Evolutionary conservation across 2,113 vertebrate species (phyloP), one percentile per base, ranked within the genome.

Genomic region (cattle (Bos taurus)): DNA sequence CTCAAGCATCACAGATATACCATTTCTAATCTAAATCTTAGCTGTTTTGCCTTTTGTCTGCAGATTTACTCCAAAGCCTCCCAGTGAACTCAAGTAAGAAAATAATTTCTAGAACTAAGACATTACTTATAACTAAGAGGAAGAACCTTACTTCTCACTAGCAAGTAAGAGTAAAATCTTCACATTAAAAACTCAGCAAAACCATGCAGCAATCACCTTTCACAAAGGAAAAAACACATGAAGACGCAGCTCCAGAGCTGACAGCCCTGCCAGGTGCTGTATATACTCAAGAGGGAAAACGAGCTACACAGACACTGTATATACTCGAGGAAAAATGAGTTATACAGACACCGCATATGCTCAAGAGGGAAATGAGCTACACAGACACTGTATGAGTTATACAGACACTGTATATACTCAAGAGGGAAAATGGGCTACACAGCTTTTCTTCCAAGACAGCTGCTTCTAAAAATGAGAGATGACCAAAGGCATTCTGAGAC

Each of bases 21-120:
- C 78, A 92, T 87, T 93, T 95, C 36, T 95, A 96, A 67, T 48
- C 16, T 86, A 88, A 50, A 67, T 48, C 30, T 94, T 28, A 52
- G 64, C 50, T 46, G 43, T 77, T 96, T 91, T 96, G 54, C 90
- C 33, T 77, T 74, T 52, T 80, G 33, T 48, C 25, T 9, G 21
- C 64, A 57, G 81, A 14, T 93, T 93, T 86, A 95, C 19, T 90
- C 50, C 78, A 81, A 91, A 28, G 43, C 14, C 30, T 85, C 74
- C 30, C 64, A 94, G 1, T 82, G n/a, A 93, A 88, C 33, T 92
- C 91, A 88, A 78, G 21, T 23, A 90, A 90, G 88, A 92, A 96
- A 92, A 64, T 86, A 86, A 86, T 71, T 90, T 81, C 85, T 97
- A 88, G 88, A 95, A 86, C 52, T 56, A 91, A 92, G 26, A 28